Base-by-base conservation (phyloP, 2,113 vertebrate genomes). In the Neolamprologus ventralis region DNA sequence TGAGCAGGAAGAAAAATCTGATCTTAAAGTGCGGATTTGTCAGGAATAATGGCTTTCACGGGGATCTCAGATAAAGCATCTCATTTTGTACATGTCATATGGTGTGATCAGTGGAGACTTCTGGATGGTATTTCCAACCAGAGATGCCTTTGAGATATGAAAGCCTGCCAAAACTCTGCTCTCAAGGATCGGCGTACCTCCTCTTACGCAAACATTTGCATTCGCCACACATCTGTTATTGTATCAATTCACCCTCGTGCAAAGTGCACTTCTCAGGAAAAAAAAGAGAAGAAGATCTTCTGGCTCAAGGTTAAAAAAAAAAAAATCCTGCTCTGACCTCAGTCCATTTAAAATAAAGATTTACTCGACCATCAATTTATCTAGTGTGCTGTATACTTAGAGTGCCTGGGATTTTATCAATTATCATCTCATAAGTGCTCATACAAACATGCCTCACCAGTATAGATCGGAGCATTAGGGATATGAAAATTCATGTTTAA, bases 81-180 rank as follows among this genome's bases (percentile, higher is more conserved):
- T 93, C 83, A 91, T 91, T 92, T 92, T 87, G 89, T 60, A 82
- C 40, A 92, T 94, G 91, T 93, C 89, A 87, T 55, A 83, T 68
- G 81, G 86, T 90, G 84, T 90, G 89, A 93, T 92, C 87, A 90
- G 87, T 68, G 33, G n/a, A 82, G 88, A 85, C 71, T 91, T 73
- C 57, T 68, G 63, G 75, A n/a, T 47, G 26, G 45, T 81, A 65
- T 91, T 89, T 88, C 81, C 80, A 85, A 40, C 57, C 83, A 51
- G 81, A 88, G 86, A 93, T 88, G 85, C 88, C 84, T 92, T 88
- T 93, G 42, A 89, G 84, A 95, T 93, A 89, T 80, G 49, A 87
- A 86, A 53, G 51, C 63, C 73, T 60, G 60, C 68, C 88, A 88
- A 54, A 37, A 16, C 60, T n/a, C 54, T 14, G 5, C 79, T 89